These are phyloP conservation scores for Erythrolamprus reginae DNA, from an alignment of 2,113 vertebrate genomes.

Conservation along the genomic window DNA sequence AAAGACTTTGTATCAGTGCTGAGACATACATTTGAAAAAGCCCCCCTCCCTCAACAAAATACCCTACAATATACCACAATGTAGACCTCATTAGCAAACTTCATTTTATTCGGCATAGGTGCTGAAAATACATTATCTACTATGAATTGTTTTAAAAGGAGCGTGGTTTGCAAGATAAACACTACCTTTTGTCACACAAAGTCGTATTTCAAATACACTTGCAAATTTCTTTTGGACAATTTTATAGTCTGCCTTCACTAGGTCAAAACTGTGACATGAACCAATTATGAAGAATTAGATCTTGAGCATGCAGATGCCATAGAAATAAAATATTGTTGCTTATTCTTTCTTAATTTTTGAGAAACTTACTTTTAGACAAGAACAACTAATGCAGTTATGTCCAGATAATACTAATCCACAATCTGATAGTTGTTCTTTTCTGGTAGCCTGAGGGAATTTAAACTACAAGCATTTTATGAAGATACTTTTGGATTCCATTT, in stretches of 20 bases:
- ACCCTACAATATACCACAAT: conserved; percentile 44
- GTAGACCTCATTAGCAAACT: conserved; percentile 44
- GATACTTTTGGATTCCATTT: not conserved
- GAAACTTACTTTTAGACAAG: not conserved
- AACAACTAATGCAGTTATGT: not conserved
- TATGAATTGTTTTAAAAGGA: conserved; percentile 20
- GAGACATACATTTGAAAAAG: conserved; percentile 28
- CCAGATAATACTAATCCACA: not conserved
- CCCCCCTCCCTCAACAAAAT: not conserved
- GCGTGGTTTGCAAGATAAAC: conserved; percentile 26
- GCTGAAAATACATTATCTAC: conserved; percentile 31
- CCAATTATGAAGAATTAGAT: not conserved
- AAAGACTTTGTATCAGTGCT: too few relatives aligned
- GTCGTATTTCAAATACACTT: conserved; percentile 15
- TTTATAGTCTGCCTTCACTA: conserved; percentile 10
- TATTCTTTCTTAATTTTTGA: not conserved
- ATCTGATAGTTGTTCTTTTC: not conserved
- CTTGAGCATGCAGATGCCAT: not conserved
- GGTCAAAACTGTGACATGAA: not conserved
- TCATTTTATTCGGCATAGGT: conserved; percentile 36
- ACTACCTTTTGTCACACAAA: conserved; percentile 20
- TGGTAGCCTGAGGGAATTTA: not conserved
- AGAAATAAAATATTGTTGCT: not conserved
- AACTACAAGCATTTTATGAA: not conserved
- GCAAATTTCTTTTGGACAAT: conserved; percentile 24